Percentiles rank a stretch among this genome's conserved stretches.
Evolutionary conservation across 2,797 vertebrate genomes (phyloP).

Genomic region (Gymnothorax javanicus): DNA sequence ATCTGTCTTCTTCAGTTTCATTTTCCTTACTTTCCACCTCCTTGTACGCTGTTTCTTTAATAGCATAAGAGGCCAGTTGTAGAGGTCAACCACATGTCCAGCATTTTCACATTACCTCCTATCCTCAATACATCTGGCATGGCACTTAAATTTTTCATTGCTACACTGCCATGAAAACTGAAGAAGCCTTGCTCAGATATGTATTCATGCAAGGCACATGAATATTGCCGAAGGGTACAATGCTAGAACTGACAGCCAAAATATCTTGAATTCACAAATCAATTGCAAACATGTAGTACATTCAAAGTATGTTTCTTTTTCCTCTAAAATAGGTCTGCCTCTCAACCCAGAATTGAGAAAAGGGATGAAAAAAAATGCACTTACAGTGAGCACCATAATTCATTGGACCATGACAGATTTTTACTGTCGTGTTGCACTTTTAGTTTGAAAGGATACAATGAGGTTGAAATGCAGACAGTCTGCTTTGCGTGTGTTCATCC

Average conservation of each 20-base stretch:
- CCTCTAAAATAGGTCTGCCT: background rate
- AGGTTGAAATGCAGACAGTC: no score
- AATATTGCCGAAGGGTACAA: conserved; percentile 16
- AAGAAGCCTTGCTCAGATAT: conserved; percentile 36
- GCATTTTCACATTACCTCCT: conserved; percentile 1
- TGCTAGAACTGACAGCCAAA: background rate
- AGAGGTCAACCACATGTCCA: background rate
- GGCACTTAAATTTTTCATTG: conserved; percentile 46
- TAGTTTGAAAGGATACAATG: no score
- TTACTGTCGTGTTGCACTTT: no score
- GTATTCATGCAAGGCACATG: conserved; percentile 19
- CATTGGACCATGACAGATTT: no score
- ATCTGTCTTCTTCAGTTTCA: background rate
- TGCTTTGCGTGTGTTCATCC: no score
- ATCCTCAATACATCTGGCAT: background rate
- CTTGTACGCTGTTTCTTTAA: background rate
- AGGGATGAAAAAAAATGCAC: conserved; percentile 2
- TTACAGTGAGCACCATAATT: no score
- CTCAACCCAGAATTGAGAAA: background rate
- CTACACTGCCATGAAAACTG: conserved; percentile 60
- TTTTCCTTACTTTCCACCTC: background rate
- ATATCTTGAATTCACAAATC: conserved; percentile 10
- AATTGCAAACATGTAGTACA: background rate
- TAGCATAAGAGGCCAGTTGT: background rate
- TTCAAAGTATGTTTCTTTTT: background rate